Conservation (phyloP, 2,888 invertebrate species). For the Meliscaeva auricollis region DNA sequence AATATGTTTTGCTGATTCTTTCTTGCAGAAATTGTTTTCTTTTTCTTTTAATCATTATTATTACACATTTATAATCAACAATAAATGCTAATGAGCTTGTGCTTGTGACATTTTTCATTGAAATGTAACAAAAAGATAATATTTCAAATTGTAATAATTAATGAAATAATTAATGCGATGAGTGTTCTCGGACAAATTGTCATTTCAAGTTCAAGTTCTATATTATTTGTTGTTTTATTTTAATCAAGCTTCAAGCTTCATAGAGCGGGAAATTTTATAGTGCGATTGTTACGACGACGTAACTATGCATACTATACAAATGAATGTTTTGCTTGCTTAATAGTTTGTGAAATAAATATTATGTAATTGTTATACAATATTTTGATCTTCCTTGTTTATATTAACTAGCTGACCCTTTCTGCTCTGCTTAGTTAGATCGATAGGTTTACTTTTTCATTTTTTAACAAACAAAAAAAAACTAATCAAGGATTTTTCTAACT, state of each 20-base stretch:
- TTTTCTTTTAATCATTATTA: background rate
- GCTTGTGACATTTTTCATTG: slow-evolving; percentile 40
- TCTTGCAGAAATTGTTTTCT: background rate
- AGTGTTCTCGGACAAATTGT: slow-evolving; percentile 37
- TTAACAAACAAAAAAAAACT: too few relatives aligned
- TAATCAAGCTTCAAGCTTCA: slow-evolving; percentile 29
- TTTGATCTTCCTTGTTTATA: background rate
- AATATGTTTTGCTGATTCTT: background rate
- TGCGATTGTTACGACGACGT: background rate
- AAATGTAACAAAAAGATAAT: slow-evolving; percentile 40
- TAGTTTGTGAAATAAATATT: slow-evolving; percentile 21
- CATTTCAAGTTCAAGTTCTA: slow-evolving; percentile 69
- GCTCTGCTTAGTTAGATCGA: too few relatives aligned
- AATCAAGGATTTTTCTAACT: too few relatives aligned
- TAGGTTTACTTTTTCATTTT: too few relatives aligned
- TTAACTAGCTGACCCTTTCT: background rate
- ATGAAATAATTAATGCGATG: slow-evolving; percentile 20
- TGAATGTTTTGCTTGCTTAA: slow-evolving; percentile 15
- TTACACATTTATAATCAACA: background rate
- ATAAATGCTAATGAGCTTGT: slow-evolving; percentile 44
- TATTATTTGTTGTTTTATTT: background rate
- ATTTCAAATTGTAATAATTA: slow-evolving; percentile 24
- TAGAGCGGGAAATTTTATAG: slow-evolving; percentile 4
- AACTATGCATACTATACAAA: background rate
- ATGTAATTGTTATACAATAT: slow-evolving; percentile 7